Base-by-base conservation (phyloP, 2,113 vertebrate species). In the Cichladusa arquata region DNA sequence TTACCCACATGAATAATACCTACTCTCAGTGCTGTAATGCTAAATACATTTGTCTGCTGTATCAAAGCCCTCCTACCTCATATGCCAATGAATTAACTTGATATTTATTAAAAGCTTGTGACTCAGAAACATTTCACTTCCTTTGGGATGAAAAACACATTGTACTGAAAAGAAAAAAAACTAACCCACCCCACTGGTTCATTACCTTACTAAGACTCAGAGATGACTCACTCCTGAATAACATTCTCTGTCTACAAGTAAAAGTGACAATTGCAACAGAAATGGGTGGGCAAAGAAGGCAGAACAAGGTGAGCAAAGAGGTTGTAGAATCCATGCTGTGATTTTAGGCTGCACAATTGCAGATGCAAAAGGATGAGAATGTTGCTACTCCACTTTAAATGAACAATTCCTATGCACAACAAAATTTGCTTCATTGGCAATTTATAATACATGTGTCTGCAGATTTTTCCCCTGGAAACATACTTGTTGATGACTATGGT, bases 41-140 rank as follows among this genome's bases (percentile, higher is more conserved):
- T 84, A 67, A 81, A 81, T 81, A 87, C 58, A n/a, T 85, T 73
- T 95, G n/a, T 81, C 85, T 92, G 79, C 67, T 40, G 5, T 64
- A 93, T 83, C 73, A 90, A 90, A 93, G 64, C 66, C 40, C 89
- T 91, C 92, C 92, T 60, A 88, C 74, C 45, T 51, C 42, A 67
- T 22, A 86, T 4, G 0, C 64, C 54, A 78, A 95, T 86, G 79
- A 92, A 95, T 94, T 95, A 93, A 58, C 64, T 81, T 86, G 34
- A 8, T 90, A 92, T 67, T 92, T 94, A 90, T 95, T 92, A 95
- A 92, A 78, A 93, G 67, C 29, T 36, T 81, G 40, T 94, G 90
- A 94, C 71, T 95, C 88, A 94, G 74, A 70, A 88, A 86, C 54
- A 78, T 78, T 78, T 92, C 58, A 83, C 67, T 95, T 88, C 79